Percentiles rank a stretch among this genome's conserved stretches.
phyloP scores from a whole-genome alignment of 1,140 invertebrate species.

The Neodiprion lecontei region DNA sequence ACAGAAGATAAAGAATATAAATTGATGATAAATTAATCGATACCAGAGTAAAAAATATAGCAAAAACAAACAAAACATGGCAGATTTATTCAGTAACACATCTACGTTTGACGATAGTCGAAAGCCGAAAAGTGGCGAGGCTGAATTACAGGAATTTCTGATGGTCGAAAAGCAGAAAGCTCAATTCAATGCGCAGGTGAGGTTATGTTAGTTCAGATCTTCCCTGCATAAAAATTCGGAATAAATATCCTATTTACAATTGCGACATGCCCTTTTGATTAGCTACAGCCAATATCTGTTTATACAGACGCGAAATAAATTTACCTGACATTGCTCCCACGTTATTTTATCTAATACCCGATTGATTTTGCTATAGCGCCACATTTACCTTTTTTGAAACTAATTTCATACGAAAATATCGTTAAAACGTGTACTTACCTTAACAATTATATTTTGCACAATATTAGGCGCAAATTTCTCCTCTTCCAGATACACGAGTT shows the following conservation, averaged over 20 bases:
- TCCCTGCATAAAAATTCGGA: background rate
- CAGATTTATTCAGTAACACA: slow-evolving; percentile 33
- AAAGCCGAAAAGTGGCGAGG: slow-evolving; percentile 58
- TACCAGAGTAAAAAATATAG: background rate
- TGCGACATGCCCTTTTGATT: too few species aligned
- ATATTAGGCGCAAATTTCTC: slow-evolving; percentile 22
- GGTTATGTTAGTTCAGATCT: background rate
- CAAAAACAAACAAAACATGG: slow-evolving; percentile 27
- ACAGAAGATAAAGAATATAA: slow-evolving; percentile 4
- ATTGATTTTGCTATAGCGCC: too few species aligned
- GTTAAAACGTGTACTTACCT: too few species aligned
- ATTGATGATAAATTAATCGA: background rate
- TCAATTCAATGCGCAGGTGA: slow-evolving; percentile 84
- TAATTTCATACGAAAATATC: too few species aligned
- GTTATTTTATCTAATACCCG: too few species aligned
- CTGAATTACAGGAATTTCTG: slow-evolving; percentile 83
- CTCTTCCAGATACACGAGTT: slow-evolving; percentile 84
- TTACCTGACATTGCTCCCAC: too few species aligned
- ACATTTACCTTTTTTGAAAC: too few species aligned
- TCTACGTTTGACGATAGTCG: slow-evolving; percentile 23
- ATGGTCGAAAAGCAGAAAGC: slow-evolving; percentile 89
- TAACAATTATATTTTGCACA: background rate
- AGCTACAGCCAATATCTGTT: too few species aligned
- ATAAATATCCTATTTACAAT: background rate
- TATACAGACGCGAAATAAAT: too few species aligned